Percentiles rank a stretch among this genome's conserved stretches.
Evolutionary conservation across 2,797 vertebrate species (phyloP).

Genomic region (Eptatretus atami): DNA sequence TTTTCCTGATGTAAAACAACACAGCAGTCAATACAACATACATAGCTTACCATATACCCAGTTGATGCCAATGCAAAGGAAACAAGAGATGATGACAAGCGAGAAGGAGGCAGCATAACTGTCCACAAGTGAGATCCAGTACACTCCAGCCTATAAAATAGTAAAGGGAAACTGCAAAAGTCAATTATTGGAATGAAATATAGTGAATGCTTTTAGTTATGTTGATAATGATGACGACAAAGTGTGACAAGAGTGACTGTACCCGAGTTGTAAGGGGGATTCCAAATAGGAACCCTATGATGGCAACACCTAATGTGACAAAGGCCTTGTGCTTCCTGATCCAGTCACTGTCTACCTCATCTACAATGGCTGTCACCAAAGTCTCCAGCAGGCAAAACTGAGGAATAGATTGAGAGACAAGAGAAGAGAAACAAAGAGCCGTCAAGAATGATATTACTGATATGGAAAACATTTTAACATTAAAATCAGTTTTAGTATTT

Average conservation of each 20-base stretch:
- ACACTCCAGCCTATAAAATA: conserved; percentile 55
- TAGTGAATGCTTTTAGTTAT: too few relatives aligned
- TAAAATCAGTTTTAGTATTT: too few relatives aligned
- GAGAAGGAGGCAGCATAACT: conserved; percentile 96
- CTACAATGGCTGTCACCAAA: conserved; percentile 64
- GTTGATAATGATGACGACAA: too few relatives aligned
- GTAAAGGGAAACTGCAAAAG: not conserved
- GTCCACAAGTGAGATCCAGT: conserved; percentile 90
- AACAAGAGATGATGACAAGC: conserved; percentile 81
- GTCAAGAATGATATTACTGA: too few relatives aligned
- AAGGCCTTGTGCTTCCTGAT: conserved; percentile 60
- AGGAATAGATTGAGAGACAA: not conserved
- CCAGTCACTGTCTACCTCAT: conserved; percentile 83
- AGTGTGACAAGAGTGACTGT: not conserved
- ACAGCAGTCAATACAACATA: too few relatives aligned
- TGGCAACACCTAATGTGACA: conserved; percentile 43
- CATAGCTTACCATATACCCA: conserved; percentile 54
- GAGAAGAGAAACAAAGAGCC: too few relatives aligned
- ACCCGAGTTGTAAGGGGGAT: conserved; percentile 67
- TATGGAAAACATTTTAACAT: too few relatives aligned
- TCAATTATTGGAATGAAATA: not conserved
- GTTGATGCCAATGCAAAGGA: conserved; percentile 92
- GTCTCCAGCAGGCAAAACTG: conserved; percentile 92
- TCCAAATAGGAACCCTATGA: conserved; percentile 53
- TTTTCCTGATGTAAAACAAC: too few relatives aligned